phyloP scores from a whole-genome alignment of 2,888 invertebrate species.

The Oscheius myriophilus region DNA sequence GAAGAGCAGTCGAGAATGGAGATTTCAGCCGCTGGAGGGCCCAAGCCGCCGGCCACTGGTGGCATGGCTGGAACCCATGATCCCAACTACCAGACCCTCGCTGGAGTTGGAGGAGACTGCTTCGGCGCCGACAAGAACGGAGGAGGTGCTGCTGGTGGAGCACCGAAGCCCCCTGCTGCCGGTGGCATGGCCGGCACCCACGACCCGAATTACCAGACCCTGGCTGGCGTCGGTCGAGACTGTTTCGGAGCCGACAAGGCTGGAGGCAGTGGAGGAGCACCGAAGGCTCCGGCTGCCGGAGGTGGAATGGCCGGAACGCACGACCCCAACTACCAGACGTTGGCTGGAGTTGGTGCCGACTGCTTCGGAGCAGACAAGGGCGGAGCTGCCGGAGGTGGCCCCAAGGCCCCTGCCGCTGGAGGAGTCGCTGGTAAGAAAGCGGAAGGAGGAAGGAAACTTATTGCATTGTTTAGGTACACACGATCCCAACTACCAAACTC shows the following conservation, averaged over 20 bases:
- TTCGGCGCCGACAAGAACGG: constrained; percentile 9
- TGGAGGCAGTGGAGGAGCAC: background rate
- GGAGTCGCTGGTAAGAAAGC: no score
- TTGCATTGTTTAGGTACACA: background rate
- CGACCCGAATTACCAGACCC: constrained; percentile 1
- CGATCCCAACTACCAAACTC: constrained; percentile 15
- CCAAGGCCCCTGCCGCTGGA: background rate
- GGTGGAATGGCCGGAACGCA: background rate
- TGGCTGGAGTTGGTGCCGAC: constrained; percentile 11
- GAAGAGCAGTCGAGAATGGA: background rate
- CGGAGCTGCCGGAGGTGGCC: background rate
- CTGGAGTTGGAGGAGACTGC: constrained; percentile 14
- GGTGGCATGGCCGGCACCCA: constrained; percentile 5
- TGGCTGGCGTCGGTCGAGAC: constrained; percentile 6
- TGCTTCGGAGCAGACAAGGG: constrained; percentile 19
- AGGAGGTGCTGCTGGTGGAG: constrained; percentile 5
- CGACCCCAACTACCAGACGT: constrained; percentile 20
- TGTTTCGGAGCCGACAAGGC: constrained; percentile 3
- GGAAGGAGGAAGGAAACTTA: no score
- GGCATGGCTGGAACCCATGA: constrained; percentile 6
- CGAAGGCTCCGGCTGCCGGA: background rate
- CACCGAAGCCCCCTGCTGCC: background rate
- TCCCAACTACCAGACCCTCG: constrained; percentile 24
- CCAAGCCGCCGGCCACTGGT: background rate
- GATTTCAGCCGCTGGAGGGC: background rate